phyloP scores from a whole-genome alignment of 2,888 invertebrate species.

The Calephelis perditalis region DNA sequence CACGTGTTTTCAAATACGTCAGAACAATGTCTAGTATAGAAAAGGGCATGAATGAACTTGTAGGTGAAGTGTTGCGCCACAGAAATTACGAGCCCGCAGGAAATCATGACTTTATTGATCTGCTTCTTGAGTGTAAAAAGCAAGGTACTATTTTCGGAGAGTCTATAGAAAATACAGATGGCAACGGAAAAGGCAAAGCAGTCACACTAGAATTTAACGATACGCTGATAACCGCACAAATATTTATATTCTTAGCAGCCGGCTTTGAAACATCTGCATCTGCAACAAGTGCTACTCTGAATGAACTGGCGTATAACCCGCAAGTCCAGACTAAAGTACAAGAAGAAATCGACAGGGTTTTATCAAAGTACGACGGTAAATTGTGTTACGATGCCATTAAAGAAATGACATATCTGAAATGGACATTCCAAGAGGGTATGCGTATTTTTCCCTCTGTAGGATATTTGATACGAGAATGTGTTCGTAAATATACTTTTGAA shows the following conservation, averaged over 20 bases:
- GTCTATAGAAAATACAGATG: slow-evolving; percentile 30
- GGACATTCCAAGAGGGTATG: no score
- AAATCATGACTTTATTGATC: slow-evolving; percentile 12
- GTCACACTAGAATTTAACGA: slow-evolving; percentile 27
- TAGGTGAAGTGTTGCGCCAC: slow-evolving; percentile 42
- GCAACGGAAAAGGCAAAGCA: slow-evolving; percentile 28
- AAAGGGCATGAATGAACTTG: slow-evolving; percentile 39
- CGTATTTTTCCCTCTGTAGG: no score
- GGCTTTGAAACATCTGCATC: no score
- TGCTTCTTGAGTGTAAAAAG: slow-evolving; percentile 33
- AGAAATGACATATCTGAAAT: no score
- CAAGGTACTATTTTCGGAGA: slow-evolving; percentile 33
- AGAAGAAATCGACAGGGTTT: no score
- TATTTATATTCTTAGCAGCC: slow-evolving; percentile 62
- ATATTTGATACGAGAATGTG: no score
- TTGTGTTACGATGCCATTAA: no score
- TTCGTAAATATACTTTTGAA: no score
- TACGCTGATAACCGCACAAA: slow-evolving; percentile 30
- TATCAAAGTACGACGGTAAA: no score
- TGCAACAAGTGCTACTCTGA: slow-evolving; percentile 35
- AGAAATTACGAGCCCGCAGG: slow-evolving; percentile 47
- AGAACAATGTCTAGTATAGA: slow-evolving; percentile 44
- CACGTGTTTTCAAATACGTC: slow-evolving; percentile 37
- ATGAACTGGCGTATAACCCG: slow-evolving; percentile 33
- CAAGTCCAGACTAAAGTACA: no score